Base-by-base conservation (phyloP, 2,113 vertebrate species). In the Tapirus terrestris region DNA sequence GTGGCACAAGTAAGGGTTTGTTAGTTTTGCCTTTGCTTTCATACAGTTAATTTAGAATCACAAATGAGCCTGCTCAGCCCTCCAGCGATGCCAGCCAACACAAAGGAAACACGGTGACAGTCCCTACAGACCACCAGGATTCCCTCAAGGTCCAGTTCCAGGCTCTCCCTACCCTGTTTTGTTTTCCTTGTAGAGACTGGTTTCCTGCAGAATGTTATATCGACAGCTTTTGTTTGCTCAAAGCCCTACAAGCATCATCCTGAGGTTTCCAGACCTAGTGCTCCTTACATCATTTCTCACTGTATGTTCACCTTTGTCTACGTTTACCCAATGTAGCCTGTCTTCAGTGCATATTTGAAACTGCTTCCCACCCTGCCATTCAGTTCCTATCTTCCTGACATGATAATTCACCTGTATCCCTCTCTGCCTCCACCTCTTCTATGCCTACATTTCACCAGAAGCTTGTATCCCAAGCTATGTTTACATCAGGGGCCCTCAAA, bases 61-160 rank as follows among this genome's bases (percentile, higher is more conserved):
- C 61, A 25, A 45, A 36, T 0, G 1, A 68, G n/a, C 16, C 12
- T 0, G 39, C 53, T 31, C 27, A 39, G 39, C 36, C 12, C 56
- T 51, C 18, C 18, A 7, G 79, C 8, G 29, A 12, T 6, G 4
- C 56, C 4, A 2, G 8, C 27, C 23, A 21, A 56, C 8, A 51
- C 51, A 27, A n/a, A 29, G 1, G 9, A 17, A 16, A 7, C 0
- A 3, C 0, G 13, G 29, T 11, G 3, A 25, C n/a, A 4, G 5
- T 43, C 8, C 21, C 17, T 43, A 0, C 31, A 58, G 18, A 8
- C 1, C 4, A 27, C 20, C 8, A 13, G 43, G 1, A 21, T 8
- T 31, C 72, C 60, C 33, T 21, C n/a, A 16, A 48, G 51, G 13
- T 53, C 14, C 51, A 3, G 31, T 20, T n/a, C n/a, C 36, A 14